These are phyloP conservation scores for Bubo bubo DNA, from an alignment of 2,113 vertebrate genomes.

Conservation along the genomic window DNA sequence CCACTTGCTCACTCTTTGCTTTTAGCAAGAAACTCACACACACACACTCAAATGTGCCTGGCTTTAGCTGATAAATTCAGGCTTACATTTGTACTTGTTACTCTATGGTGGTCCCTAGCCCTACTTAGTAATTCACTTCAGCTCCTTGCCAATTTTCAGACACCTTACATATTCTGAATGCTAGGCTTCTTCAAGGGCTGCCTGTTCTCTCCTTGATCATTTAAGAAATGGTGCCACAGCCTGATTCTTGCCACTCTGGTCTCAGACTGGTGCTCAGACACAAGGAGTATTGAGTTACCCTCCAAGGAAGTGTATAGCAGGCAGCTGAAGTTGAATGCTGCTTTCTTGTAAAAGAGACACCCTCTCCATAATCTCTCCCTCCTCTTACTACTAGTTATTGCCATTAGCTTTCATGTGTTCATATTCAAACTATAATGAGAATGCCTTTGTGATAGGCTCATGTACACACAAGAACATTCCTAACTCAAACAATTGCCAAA, in stretches of 20 bases:
- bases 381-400: background rate
- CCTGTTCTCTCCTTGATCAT: background rate
- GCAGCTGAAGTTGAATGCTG: background rate
- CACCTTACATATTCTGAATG: background rate
- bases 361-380: background rate
- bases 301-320: background rate
- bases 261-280: background rate
- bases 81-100: background rate
- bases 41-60: background rate
- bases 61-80: slow-evolving; percentile 33
- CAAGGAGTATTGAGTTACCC: background rate
- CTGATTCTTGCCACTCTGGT: background rate
- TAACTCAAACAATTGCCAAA: background rate
- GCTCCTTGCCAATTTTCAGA: background rate
- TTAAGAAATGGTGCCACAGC: background rate
- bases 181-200: background rate
- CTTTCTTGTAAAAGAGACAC: background rate
- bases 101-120: background rate
- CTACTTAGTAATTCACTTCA: background rate
- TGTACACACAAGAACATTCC: background rate
- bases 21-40: background rate
- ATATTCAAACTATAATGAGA: background rate
- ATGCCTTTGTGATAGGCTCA: background rate
- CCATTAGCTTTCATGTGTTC: background rate
- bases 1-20: background rate